These are phyloP conservation scores for Chlorospingus semifuscus DNA, from an alignment of 2,797 vertebrate species.

Conservation along the genomic window DNA sequence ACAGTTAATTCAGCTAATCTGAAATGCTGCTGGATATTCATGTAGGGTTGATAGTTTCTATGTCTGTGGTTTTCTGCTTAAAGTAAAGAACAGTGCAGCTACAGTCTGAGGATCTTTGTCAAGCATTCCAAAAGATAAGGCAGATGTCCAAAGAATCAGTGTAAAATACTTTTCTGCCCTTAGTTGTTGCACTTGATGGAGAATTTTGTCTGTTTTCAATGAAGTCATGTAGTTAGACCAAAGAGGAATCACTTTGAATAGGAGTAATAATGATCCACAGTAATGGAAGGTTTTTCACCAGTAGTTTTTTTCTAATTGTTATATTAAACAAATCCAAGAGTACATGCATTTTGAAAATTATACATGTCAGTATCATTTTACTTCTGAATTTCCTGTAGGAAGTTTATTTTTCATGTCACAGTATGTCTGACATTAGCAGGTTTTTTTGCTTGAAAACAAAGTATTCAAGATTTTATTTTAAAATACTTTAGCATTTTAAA, in stretches of 20 bases:
- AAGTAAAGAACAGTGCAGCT: neutral
- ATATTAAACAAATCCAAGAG: neutral
- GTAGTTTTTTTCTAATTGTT: neutral
- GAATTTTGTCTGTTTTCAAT: neutral
- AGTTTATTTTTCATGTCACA: neutral
- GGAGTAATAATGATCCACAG: neutral
- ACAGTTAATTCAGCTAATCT: neutral
- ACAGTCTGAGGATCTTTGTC: neutral
- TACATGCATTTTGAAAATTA: neutral
- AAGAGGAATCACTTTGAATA: neutral
- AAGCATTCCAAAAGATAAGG: neutral
- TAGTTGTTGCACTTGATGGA: neutral
- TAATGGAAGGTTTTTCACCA: neutral
- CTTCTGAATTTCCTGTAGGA: neutral
- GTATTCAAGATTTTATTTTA: neutral
- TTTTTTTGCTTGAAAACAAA: neutral
- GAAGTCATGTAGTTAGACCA: neutral
- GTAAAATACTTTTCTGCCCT: neutral
- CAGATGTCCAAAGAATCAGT: neutral
- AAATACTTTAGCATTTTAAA: neutral
- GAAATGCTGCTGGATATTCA: neutral
- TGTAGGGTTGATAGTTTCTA: neutral
- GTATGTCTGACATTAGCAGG: neutral
- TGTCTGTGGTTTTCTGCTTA: neutral
- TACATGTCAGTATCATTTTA: neutral